Conservation (phyloP, 2,888 invertebrate genomes). For the Melikaiella ostensackeni region DNA sequence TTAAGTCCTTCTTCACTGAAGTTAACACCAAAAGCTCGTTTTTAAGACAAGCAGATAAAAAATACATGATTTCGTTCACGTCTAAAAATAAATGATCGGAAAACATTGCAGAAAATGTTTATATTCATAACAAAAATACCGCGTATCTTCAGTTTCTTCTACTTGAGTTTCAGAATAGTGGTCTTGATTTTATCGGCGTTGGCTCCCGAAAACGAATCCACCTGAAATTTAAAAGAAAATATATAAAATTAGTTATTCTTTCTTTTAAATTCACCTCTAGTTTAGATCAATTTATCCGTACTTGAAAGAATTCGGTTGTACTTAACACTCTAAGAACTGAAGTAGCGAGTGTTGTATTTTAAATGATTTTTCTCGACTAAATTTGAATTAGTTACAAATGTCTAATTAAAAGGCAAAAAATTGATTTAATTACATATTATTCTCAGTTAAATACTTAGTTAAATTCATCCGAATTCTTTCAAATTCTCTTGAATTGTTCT, state of each 20-base stretch:
- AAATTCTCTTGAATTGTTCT: too few species aligned
- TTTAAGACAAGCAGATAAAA: neutral
- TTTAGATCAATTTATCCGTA: neutral
- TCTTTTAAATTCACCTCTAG: too few species aligned
- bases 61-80: neutral
- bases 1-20: neutral
- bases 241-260: too few species aligned
- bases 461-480: too few species aligned
- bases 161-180: constrained; percentile 81
- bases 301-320: neutral
- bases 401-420: too few species aligned
- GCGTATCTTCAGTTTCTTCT: constrained; percentile 60
- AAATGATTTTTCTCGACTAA: too few species aligned
- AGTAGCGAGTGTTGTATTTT: too few species aligned
- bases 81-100: neutral
- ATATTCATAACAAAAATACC: constrained; percentile 21
- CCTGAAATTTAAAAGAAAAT: constrained; percentile 63
- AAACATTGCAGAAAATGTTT: neutral
- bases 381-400: too few species aligned
- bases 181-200: constrained; percentile 85
- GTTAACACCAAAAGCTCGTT: neutral
- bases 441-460: too few species aligned
- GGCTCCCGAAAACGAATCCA: constrained; percentile 88
- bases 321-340: too few species aligned
- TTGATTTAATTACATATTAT: too few species aligned